Evolutionary conservation across 2,888 invertebrate species (phyloP).

Genomic region (Tholera decimalis): DNA sequence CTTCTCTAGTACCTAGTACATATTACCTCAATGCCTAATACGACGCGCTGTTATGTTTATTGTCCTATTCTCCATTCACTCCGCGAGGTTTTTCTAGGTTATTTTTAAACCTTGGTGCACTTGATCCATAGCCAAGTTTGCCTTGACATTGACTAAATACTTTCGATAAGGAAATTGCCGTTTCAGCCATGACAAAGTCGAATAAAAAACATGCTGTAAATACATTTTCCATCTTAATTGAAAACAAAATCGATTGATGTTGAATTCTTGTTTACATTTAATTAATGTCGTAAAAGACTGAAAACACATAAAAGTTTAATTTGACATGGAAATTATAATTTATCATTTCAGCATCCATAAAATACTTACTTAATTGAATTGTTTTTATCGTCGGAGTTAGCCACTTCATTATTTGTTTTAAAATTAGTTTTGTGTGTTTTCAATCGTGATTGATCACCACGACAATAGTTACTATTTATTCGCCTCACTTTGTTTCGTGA

Average conservation of each 20-base stretch:
- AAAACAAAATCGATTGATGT: constrained; percentile 11
- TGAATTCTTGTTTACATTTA: constrained; percentile 15
- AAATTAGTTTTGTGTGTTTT: background rate
- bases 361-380: constrained; percentile 4
- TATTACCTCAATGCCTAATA: too few species aligned
- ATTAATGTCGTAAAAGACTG: constrained; percentile 17
- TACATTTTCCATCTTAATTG: constrained; percentile 15
- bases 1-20: too few species aligned
- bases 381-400: constrained; percentile 6
- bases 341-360: constrained; percentile 3
- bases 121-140: constrained; percentile 51
- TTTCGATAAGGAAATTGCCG: constrained; percentile 70
- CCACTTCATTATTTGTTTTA: constrained; percentile 2
- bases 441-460: constrained; percentile 4
- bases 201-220: constrained; percentile 26
- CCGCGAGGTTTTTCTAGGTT: constrained; percentile 31
- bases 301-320: constrained; percentile 16
- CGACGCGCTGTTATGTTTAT: constrained; percentile 28
- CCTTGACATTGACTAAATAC: constrained; percentile 69
- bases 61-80: constrained; percentile 42
- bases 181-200: constrained; percentile 46
- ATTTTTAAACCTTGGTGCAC: constrained; percentile 47
- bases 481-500: constrained; percentile 22
- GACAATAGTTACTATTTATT: background rate
- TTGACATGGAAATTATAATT: constrained; percentile 11